Base-by-base conservation (phyloP, 23 tunicate genomes). In the Clavelina lepadiformis region DNA sequence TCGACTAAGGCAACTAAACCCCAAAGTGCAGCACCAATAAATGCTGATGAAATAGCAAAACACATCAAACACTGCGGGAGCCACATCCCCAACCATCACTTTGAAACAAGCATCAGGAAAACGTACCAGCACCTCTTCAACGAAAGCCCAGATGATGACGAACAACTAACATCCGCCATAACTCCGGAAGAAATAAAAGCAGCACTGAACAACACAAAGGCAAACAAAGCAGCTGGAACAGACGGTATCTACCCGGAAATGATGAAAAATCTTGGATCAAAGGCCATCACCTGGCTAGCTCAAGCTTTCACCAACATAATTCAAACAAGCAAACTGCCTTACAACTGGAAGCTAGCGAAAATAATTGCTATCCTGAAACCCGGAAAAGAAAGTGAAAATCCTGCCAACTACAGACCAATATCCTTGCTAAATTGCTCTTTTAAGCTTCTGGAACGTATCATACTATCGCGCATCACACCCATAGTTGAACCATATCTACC, bases 181-280 rank as follows among this genome's bases (percentile, higher is more conserved):
- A 18, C 22, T 11, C n/a, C 51, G n/a, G 28, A 63, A 7, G 28
- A 63, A 22, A 35, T 63, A 37, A 35, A 63, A 63, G 27, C 5
- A 63, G 69, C 69, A 8, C 5, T 63, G 20, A 6, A 63, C 4
- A 28, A 37, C n/a, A 58, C 20, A 36, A 28, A 58, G 20, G 38
- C 13, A 58, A 18, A 11, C 5, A 63, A 63, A 63, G 22, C 69
- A 3, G 69, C 69, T 21, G 69, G 69, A 8, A 35, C 69, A 11
- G 69, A 63, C 51, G 69, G 51, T 51, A 63, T 37, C 23, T 63
- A 35, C 22, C 69, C 69, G 6, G 69, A 63, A 63, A 63, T 63
- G 51, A 18, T 63, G 38, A 63, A 36, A 29, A 35, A 35, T 13
- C 23, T 63, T 32, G 69, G 51, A 15, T 3, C n/a, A 18, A 63